Conservation (phyloP, 1,140 invertebrate genomes). For the Heliconius hermathena region DNA sequence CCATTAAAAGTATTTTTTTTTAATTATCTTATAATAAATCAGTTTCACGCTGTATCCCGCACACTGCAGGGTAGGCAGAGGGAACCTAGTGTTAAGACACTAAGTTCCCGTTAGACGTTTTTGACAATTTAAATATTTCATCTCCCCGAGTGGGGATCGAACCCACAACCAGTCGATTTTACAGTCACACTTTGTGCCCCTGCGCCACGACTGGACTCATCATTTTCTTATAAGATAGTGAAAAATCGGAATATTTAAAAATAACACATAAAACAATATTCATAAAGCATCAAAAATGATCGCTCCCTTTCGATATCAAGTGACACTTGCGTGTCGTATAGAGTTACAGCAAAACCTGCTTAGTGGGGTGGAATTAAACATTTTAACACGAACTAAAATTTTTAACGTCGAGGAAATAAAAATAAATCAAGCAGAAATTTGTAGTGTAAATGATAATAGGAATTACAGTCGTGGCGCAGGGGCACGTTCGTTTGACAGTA, state of each 20-base stretch:
- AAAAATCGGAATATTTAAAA: background rate
- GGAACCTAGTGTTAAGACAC: no score
- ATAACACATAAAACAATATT: background rate
- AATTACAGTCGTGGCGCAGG: background rate
- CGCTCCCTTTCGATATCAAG: conserved; percentile 53
- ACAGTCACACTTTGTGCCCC: no score
- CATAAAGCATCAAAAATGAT: conserved; percentile 43
- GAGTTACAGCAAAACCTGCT: conserved; percentile 54
- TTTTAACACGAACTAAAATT: conserved; percentile 60
- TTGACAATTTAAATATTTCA: no score
- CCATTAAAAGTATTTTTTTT: background rate
- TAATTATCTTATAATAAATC: background rate
- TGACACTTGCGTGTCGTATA: conserved; percentile 64
- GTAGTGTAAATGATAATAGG: conserved; percentile 9
- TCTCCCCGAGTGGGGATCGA: no score
- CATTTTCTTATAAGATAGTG: no score
- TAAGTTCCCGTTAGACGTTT: no score
- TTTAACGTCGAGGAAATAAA: conserved; percentile 48
- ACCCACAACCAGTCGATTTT: no score
- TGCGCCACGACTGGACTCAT: no score
- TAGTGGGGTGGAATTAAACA: conserved; percentile 61
- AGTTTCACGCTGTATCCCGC: no score
- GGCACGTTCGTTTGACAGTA: no score
- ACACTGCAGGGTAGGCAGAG: no score
- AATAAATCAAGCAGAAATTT: conserved; percentile 31